Base-by-base conservation (phyloP, 2,888 invertebrate species). In the Leucophenga montana region DNA sequence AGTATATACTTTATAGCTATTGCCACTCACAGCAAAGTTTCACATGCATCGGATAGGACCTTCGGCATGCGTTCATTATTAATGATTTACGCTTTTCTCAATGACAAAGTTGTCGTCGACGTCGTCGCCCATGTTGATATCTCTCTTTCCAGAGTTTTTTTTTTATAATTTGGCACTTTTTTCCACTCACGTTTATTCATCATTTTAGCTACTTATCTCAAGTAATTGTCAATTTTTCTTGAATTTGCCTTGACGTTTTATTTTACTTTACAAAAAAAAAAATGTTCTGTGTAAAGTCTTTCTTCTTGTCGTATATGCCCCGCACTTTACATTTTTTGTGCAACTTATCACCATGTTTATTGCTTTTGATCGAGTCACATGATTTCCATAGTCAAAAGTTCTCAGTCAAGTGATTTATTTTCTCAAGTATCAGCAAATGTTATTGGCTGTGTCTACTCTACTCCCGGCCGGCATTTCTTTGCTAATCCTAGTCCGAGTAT, bases 21-120 rank as follows among this genome's bases (percentile, higher is more conserved):
- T 73, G 71, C 76, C 76, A 76, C 71, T 69, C 4, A 22, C 22
- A 22, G 18, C 20, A n/a, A n/a, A n/a, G 2, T 9, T 56, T 20
- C 20, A 59, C 73, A 71, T 13, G 53, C 3, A 18, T 3, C 50
- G 50, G 9, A 3, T 5, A 13, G 50, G n/a, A 50, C 31, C 1
- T 31, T 3, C n/a, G 1, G 8, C 27, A 27, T 27, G 22, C 56
- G 39, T 56, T n/a, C 67, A 68, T 68, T 68, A 68, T 68, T 68
- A 61, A 68, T 61, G 67, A 68, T 53, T 68, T 68, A 50, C 13
- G 67, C 53, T 50, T 20, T 16, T 61, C 53, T 33, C 48, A 50
- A 27, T 68, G 67, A 53, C 59, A 50, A 64, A 62, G 62, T 62
- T 46, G 62, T 20, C 44, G 39, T 20, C 14, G 46, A 1, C 16